phyloP scores from a whole-genome alignment of 92 coral and sea anemone species.

The Umimayanthus chanpuru region DNA sequence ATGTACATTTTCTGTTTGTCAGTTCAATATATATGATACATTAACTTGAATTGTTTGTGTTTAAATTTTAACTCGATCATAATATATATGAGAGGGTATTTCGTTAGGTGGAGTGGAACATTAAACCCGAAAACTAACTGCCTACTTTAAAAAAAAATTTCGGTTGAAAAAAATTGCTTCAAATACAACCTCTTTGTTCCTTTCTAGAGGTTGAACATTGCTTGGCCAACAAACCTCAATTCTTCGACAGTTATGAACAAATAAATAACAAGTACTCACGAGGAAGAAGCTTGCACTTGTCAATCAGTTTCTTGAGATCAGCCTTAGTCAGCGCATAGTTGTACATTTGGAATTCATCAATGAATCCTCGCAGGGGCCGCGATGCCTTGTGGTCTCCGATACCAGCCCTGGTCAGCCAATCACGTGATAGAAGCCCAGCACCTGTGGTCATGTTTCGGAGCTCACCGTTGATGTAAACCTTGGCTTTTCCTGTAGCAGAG shows the following conservation, averaged over 20 bases:
- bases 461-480: conserved; percentile 89
- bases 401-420: conserved; percentile 95
- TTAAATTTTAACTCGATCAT: too few species aligned
- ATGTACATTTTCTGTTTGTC: too few species aligned
- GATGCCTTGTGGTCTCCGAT: conserved; percentile 98
- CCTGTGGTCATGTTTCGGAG: conserved; percentile 96
- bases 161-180: too few species aligned
- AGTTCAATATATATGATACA: too few species aligned
- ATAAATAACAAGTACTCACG: conserved; percentile 19
- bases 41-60: too few species aligned
- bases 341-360: conserved; percentile 95
- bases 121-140: too few species aligned
- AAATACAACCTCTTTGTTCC: too few species aligned
- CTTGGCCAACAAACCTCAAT: neutral
- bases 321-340: conserved; percentile 87
- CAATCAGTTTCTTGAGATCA: conserved; percentile 70
- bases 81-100: too few species aligned
- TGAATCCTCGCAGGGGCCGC: conserved; percentile 92
- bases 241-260: too few species aligned
- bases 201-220: neutral
- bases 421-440: conserved; percentile 86
- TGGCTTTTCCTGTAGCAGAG: conserved; percentile 88
- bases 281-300: conserved; percentile 71
- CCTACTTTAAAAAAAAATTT: too few species aligned
- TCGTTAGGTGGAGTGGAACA: too few species aligned